Conservation (phyloP, 2,888 invertebrate species). For the Agriotes lineatus region DNA sequence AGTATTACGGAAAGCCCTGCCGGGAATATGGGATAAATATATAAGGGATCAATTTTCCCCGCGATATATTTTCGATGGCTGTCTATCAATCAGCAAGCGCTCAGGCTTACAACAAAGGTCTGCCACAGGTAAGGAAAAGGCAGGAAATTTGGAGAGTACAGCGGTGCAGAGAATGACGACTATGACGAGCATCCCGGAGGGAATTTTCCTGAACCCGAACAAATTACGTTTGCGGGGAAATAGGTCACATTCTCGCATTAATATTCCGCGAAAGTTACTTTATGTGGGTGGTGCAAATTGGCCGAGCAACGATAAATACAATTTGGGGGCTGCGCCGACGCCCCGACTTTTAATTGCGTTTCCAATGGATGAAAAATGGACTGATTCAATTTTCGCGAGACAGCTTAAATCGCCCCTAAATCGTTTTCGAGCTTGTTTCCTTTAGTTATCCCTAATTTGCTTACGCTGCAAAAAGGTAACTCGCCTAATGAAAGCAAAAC, state of each 20-base stretch:
- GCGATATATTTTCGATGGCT: slow-evolving; percentile 7
- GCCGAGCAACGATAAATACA: slow-evolving; percentile 1
- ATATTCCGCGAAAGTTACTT: slow-evolving; percentile 15
- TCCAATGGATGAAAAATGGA: neutral
- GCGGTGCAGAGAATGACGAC: neutral
- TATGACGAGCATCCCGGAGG: slow-evolving; percentile 19
- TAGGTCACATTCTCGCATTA: slow-evolving; percentile 19
- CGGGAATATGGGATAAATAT: slow-evolving; percentile 13
- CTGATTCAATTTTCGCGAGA: neutral
- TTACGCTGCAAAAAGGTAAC: slow-evolving; percentile 12
- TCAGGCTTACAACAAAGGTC: neutral
- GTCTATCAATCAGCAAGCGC: slow-evolving; percentile 9
- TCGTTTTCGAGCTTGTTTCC: neutral
- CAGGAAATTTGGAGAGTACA: neutral
- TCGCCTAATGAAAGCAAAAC: slow-evolving; percentile 10
- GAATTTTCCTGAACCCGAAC: slow-evolving; percentile 18
- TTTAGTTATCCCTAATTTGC: slow-evolving; percentile 2
- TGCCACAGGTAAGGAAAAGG: neutral
- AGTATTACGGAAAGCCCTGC: neutral
- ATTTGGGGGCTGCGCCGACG: neutral
- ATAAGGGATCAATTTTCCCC: neutral
- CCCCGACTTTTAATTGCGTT: neutral
- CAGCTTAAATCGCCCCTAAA: neutral
- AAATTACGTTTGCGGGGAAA: slow-evolving; percentile 15
- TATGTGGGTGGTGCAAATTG: slow-evolving; percentile 4